Conservation (phyloP, 2,797 vertebrate genomes). For the Leptatherina wallacei region DNA sequence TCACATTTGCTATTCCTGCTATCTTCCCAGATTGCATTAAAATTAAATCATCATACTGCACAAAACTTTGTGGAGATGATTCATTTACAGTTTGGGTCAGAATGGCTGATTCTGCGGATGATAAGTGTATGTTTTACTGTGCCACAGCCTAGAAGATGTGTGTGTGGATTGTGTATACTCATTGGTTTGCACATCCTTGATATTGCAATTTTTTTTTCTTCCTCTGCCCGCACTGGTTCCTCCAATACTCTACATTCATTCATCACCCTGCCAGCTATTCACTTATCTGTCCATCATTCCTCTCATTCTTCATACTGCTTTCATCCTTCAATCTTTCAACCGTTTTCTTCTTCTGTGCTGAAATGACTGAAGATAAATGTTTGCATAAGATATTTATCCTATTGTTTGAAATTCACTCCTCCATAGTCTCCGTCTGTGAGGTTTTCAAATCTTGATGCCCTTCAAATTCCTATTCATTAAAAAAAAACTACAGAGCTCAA, state of each 20-base stretch:
- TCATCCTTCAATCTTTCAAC: slow-evolving; percentile 2
- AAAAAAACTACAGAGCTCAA: background rate
- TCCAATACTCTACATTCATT: slow-evolving; percentile 17
- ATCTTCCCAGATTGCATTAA: slow-evolving; percentile 67
- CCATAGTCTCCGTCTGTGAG: background rate
- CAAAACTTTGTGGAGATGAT: slow-evolving; percentile 54
- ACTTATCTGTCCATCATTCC: slow-evolving; percentile 9
- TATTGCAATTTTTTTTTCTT: slow-evolving; percentile 18
- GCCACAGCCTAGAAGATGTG: slow-evolving; percentile 25
- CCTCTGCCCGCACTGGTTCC: slow-evolving; percentile 6
- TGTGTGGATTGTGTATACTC: background rate
- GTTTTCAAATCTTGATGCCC: background rate
- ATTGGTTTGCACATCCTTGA: slow-evolving; percentile 21
- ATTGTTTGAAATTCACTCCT: background rate
- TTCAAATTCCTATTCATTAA: background rate
- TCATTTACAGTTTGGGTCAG: slow-evolving; percentile 57
- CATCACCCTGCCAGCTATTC: slow-evolving; percentile 16
- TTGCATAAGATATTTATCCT: background rate
- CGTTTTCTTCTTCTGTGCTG: background rate
- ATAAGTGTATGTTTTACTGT: slow-evolving; percentile 46
- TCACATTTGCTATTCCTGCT: slow-evolving; percentile 42
- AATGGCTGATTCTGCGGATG: slow-evolving; percentile 39
- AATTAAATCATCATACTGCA: slow-evolving; percentile 61
- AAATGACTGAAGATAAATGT: background rate
- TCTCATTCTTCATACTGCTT: slow-evolving; percentile 13